These are phyloP conservation scores for Takifugu ocellatus DNA, from an alignment of 2,797 vertebrate species.

Conservation along the genomic window DNA sequence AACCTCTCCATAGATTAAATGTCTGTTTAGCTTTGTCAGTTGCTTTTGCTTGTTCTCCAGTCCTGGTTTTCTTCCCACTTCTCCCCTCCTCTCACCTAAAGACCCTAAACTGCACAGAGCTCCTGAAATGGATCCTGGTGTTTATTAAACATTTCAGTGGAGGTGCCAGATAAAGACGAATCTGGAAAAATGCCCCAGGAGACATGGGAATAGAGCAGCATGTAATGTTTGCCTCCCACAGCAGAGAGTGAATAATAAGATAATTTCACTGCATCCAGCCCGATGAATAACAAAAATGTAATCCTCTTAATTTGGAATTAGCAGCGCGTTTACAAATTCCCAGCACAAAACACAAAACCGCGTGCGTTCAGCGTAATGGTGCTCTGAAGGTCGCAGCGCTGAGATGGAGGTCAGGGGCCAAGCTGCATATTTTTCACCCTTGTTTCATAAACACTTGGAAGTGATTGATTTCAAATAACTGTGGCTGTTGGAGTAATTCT, in stretches of 20 bases:
- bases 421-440: no score
- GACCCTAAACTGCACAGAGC: slow-evolving; percentile 10
- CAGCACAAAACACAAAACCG: background rate
- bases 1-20: slow-evolving; percentile 45
- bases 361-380: background rate
- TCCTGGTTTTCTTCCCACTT: slow-evolving; percentile 4
- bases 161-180: slow-evolving; percentile 4
- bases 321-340: slow-evolving; percentile 23
- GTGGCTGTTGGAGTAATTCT: background rate
- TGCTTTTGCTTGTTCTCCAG: background rate
- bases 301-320: slow-evolving; percentile 37
- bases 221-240: slow-evolving; percentile 1
- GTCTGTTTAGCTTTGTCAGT: slow-evolving; percentile 26
- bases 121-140: slow-evolving; percentile 22
- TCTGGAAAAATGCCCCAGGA: background rate
- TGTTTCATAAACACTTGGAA: no score
- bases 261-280: slow-evolving; percentile 30
- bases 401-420: no score
- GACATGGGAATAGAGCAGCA: background rate
- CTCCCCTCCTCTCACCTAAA: slow-evolving; percentile 13
- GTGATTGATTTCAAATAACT: no score
- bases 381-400: no score
- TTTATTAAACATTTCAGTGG: slow-evolving; percentile 21
- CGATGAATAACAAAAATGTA: slow-evolving; percentile 21
- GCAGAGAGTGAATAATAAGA: slow-evolving; percentile 19